Evolutionary conservation across 2,888 invertebrate genomes (phyloP), one percentile per base, ranked within the genome.

Genomic region (Hydroisotoma schaefferi): DNA sequence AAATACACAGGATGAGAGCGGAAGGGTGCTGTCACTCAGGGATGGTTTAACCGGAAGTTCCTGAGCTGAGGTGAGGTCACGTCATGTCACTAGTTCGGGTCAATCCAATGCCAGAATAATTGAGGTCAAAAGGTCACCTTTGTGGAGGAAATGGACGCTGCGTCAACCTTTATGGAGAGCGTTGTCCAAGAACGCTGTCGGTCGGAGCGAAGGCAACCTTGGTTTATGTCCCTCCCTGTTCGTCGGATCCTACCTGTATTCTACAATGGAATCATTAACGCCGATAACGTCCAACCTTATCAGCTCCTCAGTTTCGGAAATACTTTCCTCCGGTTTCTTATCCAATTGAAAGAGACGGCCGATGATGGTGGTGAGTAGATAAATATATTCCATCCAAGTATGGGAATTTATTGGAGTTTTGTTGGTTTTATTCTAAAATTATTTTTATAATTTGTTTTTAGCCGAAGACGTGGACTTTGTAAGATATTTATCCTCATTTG

Each of bases 181-280:
- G 20, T 46, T 25, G 23, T 25, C 3, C 46, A 15, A 48, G 6
- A 4, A 3, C 25, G 23, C 8, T 46, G 23, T 22, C 46, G 49
- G 48, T 33, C 37, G n/a, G 38, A 38, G n/a, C 25, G 12, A 18
- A 38, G 53, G 37, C 0, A 29, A 6, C 55, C 61, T 15, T 61
- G 58, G 61, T 61, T 64, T n/a, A 27, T 48, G 28, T 22, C 55
- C 0, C 47, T 64, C n/a, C 64, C 61, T 2, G 29, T 64, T 22
- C 33, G 52, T 8, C 15, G n/a, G 8, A n/a, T 52, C 20, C 6
- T 52, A 3, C 33, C 26, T 10, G 37, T 38, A 3, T 37, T 37
- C 22, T 37, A 52, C 29, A 10, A n/a, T 12, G 22, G 20, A 2
- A 8, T 52, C 2, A 8, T 18, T 23, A 10, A 18, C 28, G 33